These are phyloP conservation scores for Felis catus DNA, from an alignment of 2,113 vertebrate genomes.

Conservation along the genomic window DNA sequence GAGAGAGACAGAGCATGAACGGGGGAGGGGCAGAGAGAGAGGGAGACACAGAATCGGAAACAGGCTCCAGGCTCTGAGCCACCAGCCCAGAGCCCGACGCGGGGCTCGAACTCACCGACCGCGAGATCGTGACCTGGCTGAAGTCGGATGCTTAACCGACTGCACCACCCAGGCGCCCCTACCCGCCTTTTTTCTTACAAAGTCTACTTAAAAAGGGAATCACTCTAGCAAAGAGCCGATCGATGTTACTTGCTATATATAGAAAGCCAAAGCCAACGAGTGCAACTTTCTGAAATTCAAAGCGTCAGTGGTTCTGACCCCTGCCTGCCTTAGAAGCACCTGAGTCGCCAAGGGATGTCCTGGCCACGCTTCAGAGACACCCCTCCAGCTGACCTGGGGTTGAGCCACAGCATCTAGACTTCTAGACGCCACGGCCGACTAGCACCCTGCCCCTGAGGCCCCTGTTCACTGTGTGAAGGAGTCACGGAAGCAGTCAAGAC, in stretches of 20 bases:
- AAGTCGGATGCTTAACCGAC: too few relatives aligned
- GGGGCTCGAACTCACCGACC: too few relatives aligned
- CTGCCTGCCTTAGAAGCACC: neutral
- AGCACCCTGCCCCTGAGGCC: neutral
- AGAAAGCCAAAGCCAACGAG: neutral
- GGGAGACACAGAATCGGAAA: too few relatives aligned
- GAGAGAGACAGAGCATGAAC: too few relatives aligned
- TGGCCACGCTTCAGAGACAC: too few relatives aligned
- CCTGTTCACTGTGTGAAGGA: neutral
- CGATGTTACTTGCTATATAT: neutral
- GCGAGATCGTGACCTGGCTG: too few relatives aligned
- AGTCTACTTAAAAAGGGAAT: neutral
- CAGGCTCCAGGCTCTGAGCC: too few relatives aligned
- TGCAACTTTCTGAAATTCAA: neutral
- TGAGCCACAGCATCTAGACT: neutral
- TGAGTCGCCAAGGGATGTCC: accelerated
- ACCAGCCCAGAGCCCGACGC: too few relatives aligned
- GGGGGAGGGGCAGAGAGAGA: too few relatives aligned
- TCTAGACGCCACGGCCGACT: neutral
- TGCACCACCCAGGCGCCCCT: too few relatives aligned
- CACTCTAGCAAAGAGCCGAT: neutral
- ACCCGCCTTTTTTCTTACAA: neutral
- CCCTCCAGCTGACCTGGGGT: neutral
- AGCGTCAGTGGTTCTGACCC: neutral
- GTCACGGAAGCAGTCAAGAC: neutral